Percentiles rank a stretch among this genome's conserved stretches.
Evolutionary conservation across 2,888 invertebrate genomes (phyloP).

Genomic region (Phortica magna): DNA sequence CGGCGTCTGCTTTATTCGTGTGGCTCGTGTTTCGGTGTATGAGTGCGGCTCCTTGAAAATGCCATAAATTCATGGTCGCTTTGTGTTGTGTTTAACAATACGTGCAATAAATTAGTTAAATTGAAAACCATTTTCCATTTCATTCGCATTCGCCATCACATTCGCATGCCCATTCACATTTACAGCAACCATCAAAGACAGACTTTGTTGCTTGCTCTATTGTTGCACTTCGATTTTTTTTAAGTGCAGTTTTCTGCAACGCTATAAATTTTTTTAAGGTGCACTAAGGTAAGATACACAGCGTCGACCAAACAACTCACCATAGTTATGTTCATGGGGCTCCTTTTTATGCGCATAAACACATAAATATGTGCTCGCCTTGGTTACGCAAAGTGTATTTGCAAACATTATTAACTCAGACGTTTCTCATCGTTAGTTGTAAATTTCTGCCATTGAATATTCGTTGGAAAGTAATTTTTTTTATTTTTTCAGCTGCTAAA

Average conservation of each 20-base stretch:
- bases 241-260: slow-evolving; percentile 46
- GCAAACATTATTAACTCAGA: neutral
- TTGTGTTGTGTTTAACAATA: slow-evolving; percentile 59
- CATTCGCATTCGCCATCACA: slow-evolving; percentile 44
- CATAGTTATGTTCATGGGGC: neutral
- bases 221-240: neutral
- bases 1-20: neutral
- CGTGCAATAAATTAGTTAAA: slow-evolving; percentile 66
- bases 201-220: neutral
- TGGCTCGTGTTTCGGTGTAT: neutral
- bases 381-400: neutral
- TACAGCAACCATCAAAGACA: neutral
- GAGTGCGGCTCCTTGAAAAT: slow-evolving; percentile 43
- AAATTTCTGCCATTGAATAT: neutral
- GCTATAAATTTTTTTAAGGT: slow-evolving; percentile 67
- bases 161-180: slow-evolving; percentile 17
- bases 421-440: neutral
- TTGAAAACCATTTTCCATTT: slow-evolving; percentile 59
- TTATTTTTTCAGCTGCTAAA: too few relatives aligned
- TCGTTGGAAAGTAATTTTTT: too few relatives aligned
- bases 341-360: neutral
- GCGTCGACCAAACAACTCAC: neutral
- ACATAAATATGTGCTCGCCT: slow-evolving; percentile 12
- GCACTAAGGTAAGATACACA: slow-evolving; percentile 44
- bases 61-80: slow-evolving; percentile 57